phyloP scores from a whole-genome alignment of 2,113 vertebrate genomes.

The Trinectes maculatus region DNA sequence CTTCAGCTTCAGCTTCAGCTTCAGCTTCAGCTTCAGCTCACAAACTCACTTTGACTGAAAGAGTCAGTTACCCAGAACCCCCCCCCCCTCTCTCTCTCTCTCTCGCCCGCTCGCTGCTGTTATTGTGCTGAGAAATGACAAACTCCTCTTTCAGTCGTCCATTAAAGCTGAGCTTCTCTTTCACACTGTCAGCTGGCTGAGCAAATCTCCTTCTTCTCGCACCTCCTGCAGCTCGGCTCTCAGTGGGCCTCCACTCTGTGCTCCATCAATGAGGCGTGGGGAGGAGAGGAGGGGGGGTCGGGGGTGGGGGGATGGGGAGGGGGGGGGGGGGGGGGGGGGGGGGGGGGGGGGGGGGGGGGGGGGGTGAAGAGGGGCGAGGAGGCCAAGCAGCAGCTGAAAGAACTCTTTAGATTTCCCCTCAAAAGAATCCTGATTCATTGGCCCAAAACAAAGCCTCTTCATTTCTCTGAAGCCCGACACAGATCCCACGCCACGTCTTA shows the following conservation, averaged over 20 bases:
- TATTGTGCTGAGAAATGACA: constrained; percentile 66
- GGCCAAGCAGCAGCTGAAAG: constrained; percentile 62
- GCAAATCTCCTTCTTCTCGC: constrained; percentile 66
- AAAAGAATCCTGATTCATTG: constrained; percentile 81
- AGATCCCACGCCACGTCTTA: constrained; percentile 71
- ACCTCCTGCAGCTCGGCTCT: constrained; percentile 68
- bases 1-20: too few species aligned
- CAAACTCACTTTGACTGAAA: constrained; percentile 8
- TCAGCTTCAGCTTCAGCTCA: too few species aligned
- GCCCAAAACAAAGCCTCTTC: constrained; percentile 78
- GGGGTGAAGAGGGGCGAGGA: not conserved
- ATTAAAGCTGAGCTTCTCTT: constrained; percentile 70
- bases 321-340: constrained; percentile 32
- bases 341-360: constrained; percentile 48
- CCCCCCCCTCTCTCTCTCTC: constrained; percentile 8
- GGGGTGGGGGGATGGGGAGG: constrained; percentile 12
- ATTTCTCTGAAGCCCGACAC: constrained; percentile 74
- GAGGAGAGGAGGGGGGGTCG: not conserved
- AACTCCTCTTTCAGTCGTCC: constrained; percentile 71
- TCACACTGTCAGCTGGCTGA: constrained; percentile 74
- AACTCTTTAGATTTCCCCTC: constrained; percentile 63
- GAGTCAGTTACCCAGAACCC: constrained; percentile 64
- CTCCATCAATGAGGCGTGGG: constrained; percentile 59
- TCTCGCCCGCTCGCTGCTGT: constrained; percentile 33
- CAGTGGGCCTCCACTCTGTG: constrained; percentile 73